Base-by-base conservation (phyloP, 53 echinoderm and acorn worm genomes). In the Luidia sarsii region DNA sequence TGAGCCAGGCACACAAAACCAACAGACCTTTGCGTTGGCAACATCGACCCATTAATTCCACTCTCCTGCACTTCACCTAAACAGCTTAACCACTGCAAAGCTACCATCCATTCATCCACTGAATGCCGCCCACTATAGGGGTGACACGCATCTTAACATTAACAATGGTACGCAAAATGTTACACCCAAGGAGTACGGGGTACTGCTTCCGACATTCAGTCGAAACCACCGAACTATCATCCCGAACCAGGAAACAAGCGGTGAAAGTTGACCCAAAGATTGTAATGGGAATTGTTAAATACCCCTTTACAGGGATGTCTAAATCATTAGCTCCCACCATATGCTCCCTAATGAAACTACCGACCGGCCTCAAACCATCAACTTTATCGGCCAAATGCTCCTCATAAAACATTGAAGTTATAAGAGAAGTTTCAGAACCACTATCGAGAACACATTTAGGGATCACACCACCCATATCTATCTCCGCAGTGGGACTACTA, bases 401-500 rank as follows among this genome's bases (percentile, higher is more conserved):
- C 19, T 15, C 28, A 57, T 79, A 79, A 24, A 48, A 62, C 0
- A 45, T 62, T 31, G 48, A 48, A 33, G 43, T 59, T 22, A 79
- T 61, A 14, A 79, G 39, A 35, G 56, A 48, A 10, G 82, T 82
- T 31, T 82, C 81, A n/a, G 81, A 51, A 38, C 81, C 81, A 32
- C 60, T 80, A 35, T 80, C 66, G 6, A 80, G 43, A 50, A 68
- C 53, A 43, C 82, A 82, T 27, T 54, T 33, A 50, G 54, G 14
- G 30, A 32, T 49, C 31, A 68, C 68, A 25, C 49, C 68, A n/a
- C 68, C 68, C 18, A 68, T 48, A 2, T 29, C 48, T 29, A 68
- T 68, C 15, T 48, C 48, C 16, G 68, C 49, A 6, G 68, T 68
- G 29, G 68, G 68, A 30, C 68, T 48, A 68, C 48, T 25, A 16